Conservation (phyloP, 2,797 vertebrate species). For the Darevskia mixta region DNA sequence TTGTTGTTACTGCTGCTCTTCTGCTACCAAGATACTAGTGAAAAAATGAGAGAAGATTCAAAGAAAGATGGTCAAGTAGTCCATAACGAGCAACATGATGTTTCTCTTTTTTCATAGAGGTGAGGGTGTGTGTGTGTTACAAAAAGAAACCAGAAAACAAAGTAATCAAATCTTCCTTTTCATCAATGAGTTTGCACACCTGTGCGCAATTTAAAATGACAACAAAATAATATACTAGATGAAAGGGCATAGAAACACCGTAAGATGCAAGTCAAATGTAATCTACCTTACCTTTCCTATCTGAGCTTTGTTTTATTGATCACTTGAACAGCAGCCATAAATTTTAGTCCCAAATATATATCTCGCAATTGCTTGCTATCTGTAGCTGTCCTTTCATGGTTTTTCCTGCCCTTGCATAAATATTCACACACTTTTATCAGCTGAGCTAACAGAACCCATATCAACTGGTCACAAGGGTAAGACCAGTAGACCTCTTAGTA, state of each 20-base stretch:
- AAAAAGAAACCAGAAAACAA: no score
- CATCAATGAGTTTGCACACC: background rate
- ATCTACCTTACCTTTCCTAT: background rate
- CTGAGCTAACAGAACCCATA: background rate
- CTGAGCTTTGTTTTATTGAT: constrained; percentile 6
- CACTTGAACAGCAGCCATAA: constrained; percentile 6
- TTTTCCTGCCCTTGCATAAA: background rate
- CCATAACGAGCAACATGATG: background rate
- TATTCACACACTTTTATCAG: constrained; percentile 4
- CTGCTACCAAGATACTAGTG: background rate
- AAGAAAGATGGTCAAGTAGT: background rate
- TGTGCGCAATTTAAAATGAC: background rate
- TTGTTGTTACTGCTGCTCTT: background rate
- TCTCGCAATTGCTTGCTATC: background rate
- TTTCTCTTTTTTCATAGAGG: no score
- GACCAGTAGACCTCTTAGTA: background rate
- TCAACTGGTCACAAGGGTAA: background rate
- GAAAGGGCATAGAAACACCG: background rate
- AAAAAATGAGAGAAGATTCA: background rate
- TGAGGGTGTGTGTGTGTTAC: no score
- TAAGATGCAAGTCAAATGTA: background rate
- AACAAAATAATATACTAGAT: background rate
- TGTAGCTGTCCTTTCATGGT: background rate
- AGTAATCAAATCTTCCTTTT: no score
- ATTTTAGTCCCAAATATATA: background rate